Percentiles rank a stretch among this genome's conserved stretches.
These are phyloP conservation scores for Pontoporia blainvillei DNA, from an alignment of 2,113 vertebrate species.

Conservation along the genomic window DNA sequence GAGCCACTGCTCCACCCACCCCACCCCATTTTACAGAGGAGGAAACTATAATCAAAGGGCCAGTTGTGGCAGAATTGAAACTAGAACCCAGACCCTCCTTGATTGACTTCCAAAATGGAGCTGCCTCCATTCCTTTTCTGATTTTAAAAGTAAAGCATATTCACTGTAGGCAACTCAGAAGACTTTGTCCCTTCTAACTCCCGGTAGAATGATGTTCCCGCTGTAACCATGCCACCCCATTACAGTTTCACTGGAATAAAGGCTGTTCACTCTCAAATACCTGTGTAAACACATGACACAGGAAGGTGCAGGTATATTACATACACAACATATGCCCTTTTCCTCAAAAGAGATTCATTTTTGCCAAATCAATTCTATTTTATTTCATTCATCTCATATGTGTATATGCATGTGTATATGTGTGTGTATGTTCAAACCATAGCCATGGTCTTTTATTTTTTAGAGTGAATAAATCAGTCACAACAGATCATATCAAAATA, in stretches of 20 bases:
- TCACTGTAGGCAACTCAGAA: not conserved
- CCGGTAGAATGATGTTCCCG: not conserved
- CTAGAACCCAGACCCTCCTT: not conserved
- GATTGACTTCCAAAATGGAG: not conserved
- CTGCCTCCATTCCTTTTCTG: not conserved
- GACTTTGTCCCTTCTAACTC: not conserved
- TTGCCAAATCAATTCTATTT: not conserved
- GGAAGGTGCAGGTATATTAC: not conserved
- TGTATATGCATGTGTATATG: not conserved
- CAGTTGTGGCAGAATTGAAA: not conserved
- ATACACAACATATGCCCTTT: not conserved
- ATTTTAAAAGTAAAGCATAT: not conserved
- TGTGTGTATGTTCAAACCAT: not conserved
- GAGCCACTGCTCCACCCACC: not conserved
- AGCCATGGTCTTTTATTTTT: not conserved
- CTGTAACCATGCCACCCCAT: not conserved
- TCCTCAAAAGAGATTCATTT: not conserved
- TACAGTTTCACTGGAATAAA: not conserved
- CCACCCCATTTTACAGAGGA: not conserved
- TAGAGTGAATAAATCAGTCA: not conserved
- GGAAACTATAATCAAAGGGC: not conserved
- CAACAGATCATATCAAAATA: not conserved
- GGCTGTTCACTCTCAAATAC: not conserved
- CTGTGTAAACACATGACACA: not conserved
- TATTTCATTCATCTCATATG: not conserved